Evolutionary conservation across 2,113 vertebrate species (phyloP).

Genomic region (Empidonax alnorum): DNA sequence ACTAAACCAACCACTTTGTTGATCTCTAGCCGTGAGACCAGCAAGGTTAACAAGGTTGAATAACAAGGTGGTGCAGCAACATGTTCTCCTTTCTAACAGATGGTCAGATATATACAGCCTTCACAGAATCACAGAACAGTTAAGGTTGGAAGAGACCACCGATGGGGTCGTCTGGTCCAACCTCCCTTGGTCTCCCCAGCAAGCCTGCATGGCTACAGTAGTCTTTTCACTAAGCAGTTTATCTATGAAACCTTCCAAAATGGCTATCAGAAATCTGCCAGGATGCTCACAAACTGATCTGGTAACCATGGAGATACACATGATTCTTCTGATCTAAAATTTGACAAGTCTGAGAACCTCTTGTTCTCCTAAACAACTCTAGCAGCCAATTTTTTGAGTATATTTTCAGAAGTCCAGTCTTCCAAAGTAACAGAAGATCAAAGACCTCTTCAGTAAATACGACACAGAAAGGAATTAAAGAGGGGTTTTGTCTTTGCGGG

Average conservation of each 20-base stretch:
- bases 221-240: neutral
- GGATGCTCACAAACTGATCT: slow-evolving; percentile 5
- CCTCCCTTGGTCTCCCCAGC: neutral
- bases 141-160: neutral
- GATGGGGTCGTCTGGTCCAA: neutral
- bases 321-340: slow-evolving; percentile 43
- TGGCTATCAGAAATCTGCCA: slow-evolving; percentile 22
- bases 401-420: neutral
- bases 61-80: neutral
- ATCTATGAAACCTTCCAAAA: neutral
- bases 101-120: neutral
- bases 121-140: neutral
- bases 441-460: neutral
- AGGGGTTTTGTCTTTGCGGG: neutral
- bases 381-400: neutral
- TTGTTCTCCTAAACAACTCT: slow-evolving; percentile 26
- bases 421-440: neutral
- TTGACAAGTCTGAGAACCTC: slow-evolving; percentile 39
- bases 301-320: slow-evolving; percentile 60
- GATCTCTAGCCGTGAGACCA: neutral
- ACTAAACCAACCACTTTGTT: neutral
- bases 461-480: neutral
- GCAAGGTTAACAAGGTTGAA: neutral
- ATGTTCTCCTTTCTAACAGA: neutral
- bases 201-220: neutral